Base-by-base conservation (phyloP, 1,140 invertebrate genomes). In the Drosophila erecta region DNA sequence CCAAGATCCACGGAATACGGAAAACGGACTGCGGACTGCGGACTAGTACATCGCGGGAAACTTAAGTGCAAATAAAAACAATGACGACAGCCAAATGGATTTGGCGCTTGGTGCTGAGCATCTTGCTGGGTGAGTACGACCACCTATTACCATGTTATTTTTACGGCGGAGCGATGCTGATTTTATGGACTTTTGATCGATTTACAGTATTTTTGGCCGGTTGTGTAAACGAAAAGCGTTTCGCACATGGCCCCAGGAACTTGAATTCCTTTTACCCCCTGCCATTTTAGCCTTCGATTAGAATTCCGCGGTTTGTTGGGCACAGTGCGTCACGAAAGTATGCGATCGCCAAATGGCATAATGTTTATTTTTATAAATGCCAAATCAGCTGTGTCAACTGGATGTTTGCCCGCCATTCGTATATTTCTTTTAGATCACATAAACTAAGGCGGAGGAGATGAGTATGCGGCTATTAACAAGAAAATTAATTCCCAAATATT, bases 31-130 rank as follows among this genome's bases (percentile, higher is more conserved):
- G 11, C 37, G 11, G 17, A 55, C 12, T 44, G 11, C 41, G 17
- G 22, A n/a, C 50, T 72, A 33, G 71, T 75, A 53, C 40, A 44
- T 78, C 43, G 66, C 66, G 62, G 58, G 65, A 67, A 85, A 78
- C 72, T 85, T 75, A 80, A 89, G 89, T 89, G 84, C 84, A 84
- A 76, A 84, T 64, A 70, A 69, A 83, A 75, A 70, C 73, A 80
- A 91, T 91, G 90, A 91, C 90, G 89, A 86, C 89, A 90, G 81
- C 79, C 80, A 91, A 91, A 91, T 91, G 90, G 90, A 81, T 87
- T 74, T 84, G 77, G 79, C 77, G 85, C 37, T 70, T 77, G 69
- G 54, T 75, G 46, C 65, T 91, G 60, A 74, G 65, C 81, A 57
- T 90, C 72, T 73, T 76, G 61, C 66, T 91, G 69, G 80, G 90